Percentiles rank a stretch among this genome's conserved stretches.
These are phyloP conservation scores for Drosophila triauraria DNA, from an alignment of 1,140 invertebrate genomes.

Conservation along the genomic window DNA sequence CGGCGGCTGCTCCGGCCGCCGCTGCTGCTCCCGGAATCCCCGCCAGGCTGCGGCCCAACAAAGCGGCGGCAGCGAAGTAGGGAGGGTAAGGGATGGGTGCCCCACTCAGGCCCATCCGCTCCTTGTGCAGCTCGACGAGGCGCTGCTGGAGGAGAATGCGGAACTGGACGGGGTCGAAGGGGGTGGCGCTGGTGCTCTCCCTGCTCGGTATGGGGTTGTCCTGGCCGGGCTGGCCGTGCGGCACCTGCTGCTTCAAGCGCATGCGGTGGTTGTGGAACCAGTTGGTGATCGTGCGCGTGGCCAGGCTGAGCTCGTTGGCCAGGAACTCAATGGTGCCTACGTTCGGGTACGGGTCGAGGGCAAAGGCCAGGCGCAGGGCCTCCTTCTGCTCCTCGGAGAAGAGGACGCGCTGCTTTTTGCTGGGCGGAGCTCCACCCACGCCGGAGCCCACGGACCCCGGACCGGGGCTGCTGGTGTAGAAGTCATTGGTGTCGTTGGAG, in stretches of 20 bases:
- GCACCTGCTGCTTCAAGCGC: conserved; percentile 96
- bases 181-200: conserved; percentile 88
- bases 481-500: conserved; percentile 94
- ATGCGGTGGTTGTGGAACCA: conserved; percentile 99
- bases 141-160: conserved; percentile 94
- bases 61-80: conserved; percentile 90
- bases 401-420: conserved; percentile 96
- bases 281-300: conserved; percentile 98
- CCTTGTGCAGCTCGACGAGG: conserved; percentile 93
- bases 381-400: conserved; percentile 99
- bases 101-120: conserved; percentile 90
- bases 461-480: conserved; percentile 93
- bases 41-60: conserved; percentile 88
- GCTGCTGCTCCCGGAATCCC: conserved; percentile 86
- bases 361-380: conserved; percentile 96
- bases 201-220: conserved; percentile 89
- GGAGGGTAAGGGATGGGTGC: conserved; percentile 90
- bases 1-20: conserved; percentile 83
- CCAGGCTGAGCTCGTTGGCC: conserved; percentile 95
- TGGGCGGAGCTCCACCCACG: conserved; percentile 88
- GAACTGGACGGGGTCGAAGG: conserved; percentile 96
- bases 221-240: conserved; percentile 88
- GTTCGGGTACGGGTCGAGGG: conserved; percentile 98
- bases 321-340: conserved; percentile 98
- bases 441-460: conserved; percentile 86